Evolutionary conservation across 2,797 vertebrate genomes (phyloP).

Genomic region (Oceanodroma leucorhoa): DNA sequence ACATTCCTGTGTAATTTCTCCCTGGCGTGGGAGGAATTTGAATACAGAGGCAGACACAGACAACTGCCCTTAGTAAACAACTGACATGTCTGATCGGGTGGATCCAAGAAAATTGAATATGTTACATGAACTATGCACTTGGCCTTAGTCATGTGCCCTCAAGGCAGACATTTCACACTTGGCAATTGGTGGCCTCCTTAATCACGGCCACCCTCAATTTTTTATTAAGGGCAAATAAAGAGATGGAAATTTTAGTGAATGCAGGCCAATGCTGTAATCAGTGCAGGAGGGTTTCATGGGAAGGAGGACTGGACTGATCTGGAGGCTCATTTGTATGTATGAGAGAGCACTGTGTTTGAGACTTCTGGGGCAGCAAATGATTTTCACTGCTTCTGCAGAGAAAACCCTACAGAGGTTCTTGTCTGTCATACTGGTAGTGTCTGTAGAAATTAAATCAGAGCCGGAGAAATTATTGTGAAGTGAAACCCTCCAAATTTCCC

Average conservation of each 20-base stretch:
- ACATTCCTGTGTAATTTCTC: neutral
- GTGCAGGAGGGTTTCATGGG: neutral
- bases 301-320: neutral
- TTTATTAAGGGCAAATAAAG: neutral
- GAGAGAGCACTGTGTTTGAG: neutral
- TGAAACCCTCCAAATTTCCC: neutral
- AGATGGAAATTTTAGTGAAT: neutral
- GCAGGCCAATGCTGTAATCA: neutral
- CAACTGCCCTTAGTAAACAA: neutral
- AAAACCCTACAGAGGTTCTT: neutral
- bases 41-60: neutral
- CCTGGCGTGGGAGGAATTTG: neutral
- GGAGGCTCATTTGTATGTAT: neutral
- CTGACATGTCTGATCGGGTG: neutral
- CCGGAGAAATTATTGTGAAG: neutral
- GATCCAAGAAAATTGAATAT: neutral
- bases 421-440: neutral
- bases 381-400: neutral
- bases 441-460: neutral
- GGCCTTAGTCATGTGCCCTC: neutral
- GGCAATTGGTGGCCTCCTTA: neutral
- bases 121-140: neutral
- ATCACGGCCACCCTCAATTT: neutral
- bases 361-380: neutral
- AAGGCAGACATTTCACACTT: neutral